Evolutionary conservation across 2,888 invertebrate species (phyloP), one percentile per base, ranked within the genome.

Genomic region (Thymelicus lineola): DNA sequence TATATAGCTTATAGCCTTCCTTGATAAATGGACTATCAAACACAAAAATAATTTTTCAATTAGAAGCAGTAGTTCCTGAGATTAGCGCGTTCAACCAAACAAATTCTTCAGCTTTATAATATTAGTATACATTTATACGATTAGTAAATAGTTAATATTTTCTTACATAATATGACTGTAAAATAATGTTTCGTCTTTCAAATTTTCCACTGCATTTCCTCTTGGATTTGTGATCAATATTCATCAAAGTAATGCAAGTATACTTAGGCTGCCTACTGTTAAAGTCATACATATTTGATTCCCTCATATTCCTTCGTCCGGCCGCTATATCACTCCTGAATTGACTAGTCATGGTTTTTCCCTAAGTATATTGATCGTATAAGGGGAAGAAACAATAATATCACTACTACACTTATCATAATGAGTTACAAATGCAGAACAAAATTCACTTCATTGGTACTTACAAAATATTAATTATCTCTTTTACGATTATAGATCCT

Each of bases 261-360:
- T 12, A 42, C 12, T 42, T 12, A 42, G 42, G 9, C 10, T 55
- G 45, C 53, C 14, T 46, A 65, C 45, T 28, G 50, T 42, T 58
- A 75, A 70, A 72, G 70, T 67, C 66, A 73, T 72, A 42, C 50
- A 70, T 70, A 70, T 53, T 70, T 70, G 59, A 70, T 70, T 58
- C 12, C 35, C n/a, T 64, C 59, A 59, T 53, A 70, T 58, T 58
- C 64, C 70, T 60, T 42, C 55, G 45, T 46, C 60, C 59, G 60
- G 53, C 12, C 45, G 60, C 53, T 61, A 71, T 71, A 69, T 69
- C 70, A 59, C 68, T 74, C 76, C 75, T 75, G 72, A 74, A 77
- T 74, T 75, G 81, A 74, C 82, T 81, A 87, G 77, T 87, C 85
- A 81, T 85, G 89, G 90, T 85, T 86, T 90, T 90, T 83, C 87